Evolutionary conservation across 1,140 invertebrate genomes (phyloP).

Genomic region (Lordiphosa clarofinis): DNA sequence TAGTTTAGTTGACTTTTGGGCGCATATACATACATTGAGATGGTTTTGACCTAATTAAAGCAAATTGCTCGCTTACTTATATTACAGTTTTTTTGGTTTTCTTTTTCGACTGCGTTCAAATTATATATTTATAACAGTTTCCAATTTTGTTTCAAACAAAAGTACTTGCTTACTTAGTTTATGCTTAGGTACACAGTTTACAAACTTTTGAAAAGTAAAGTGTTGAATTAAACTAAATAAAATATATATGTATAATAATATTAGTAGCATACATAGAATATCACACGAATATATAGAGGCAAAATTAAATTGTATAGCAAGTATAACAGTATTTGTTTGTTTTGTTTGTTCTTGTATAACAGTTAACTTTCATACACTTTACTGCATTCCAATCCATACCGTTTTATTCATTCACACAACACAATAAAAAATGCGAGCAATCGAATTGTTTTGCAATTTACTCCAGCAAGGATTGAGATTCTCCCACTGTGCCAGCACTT

Average conservation of each 20-base stretch:
- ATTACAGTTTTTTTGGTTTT: not conserved
- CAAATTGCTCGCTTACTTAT: not conserved
- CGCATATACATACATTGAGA: conserved; percentile 14
- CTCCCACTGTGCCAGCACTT: conserved; percentile 32
- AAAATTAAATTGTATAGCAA: conserved; percentile 50
- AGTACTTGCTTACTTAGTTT: conserved; percentile 43
- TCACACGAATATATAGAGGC: conserved; percentile 67
- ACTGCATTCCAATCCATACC: not conserved
- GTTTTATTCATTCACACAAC: not conserved
- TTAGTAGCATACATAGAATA: conserved; percentile 49
- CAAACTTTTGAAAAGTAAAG: conserved; percentile 62
- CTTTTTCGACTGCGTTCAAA: conserved; percentile 1
- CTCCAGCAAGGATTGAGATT: conserved; percentile 59
- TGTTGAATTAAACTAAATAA: conserved; percentile 39
- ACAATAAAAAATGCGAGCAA: not conserved
- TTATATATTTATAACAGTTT: conserved; percentile 32
- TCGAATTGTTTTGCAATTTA: conserved; percentile 27
- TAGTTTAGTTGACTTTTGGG: conserved; percentile 17
- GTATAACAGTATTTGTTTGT: conserved; percentile 42
- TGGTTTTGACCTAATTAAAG: conserved; percentile 35
- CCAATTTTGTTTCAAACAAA: conserved; percentile 54
- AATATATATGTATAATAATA: conserved; percentile 5
- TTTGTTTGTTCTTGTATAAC: conserved; percentile 34
- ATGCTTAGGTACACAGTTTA: conserved; percentile 65
- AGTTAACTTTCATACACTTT: conserved; percentile 40